Conservation (phyloP, 2,113 vertebrate species). For the Callipepla californica region DNA sequence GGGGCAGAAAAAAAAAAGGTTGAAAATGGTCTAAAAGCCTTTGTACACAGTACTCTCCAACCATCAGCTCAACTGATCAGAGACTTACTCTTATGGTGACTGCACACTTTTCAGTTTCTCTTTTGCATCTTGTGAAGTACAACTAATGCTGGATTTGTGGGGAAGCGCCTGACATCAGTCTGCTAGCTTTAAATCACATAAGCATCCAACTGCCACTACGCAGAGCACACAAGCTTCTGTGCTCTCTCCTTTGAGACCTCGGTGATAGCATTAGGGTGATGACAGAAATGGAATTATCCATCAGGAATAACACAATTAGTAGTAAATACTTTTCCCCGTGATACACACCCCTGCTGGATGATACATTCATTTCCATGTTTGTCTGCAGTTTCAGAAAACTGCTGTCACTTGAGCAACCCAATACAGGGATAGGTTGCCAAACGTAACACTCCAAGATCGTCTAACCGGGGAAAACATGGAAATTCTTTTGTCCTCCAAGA, state of each 20-base stretch:
- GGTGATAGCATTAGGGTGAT: background rate
- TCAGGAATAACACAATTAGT: background rate
- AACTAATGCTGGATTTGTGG: background rate
- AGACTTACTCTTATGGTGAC: background rate
- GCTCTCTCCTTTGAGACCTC: background rate
- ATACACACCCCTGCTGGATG: background rate
- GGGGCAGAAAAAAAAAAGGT: background rate
- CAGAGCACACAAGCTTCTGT: accelerated
- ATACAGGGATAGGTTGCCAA: background rate
- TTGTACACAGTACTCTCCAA: background rate
- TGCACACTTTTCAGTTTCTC: background rate
- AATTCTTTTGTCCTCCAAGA: background rate
- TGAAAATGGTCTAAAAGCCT: background rate
- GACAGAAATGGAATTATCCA: background rate
- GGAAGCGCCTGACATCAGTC: background rate
- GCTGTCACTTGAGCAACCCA: background rate
- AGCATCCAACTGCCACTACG: background rate
- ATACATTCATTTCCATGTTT: too few relatives aligned
- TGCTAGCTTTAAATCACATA: background rate
- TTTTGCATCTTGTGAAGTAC: background rate
- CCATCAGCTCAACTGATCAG: background rate
- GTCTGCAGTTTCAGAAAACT: too few relatives aligned
- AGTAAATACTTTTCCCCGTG: background rate
- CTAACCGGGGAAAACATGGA: background rate
- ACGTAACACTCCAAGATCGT: background rate